These are phyloP conservation scores for Oryzias woworae DNA, from an alignment of 2,113 vertebrate species.

Conservation along the genomic window DNA sequence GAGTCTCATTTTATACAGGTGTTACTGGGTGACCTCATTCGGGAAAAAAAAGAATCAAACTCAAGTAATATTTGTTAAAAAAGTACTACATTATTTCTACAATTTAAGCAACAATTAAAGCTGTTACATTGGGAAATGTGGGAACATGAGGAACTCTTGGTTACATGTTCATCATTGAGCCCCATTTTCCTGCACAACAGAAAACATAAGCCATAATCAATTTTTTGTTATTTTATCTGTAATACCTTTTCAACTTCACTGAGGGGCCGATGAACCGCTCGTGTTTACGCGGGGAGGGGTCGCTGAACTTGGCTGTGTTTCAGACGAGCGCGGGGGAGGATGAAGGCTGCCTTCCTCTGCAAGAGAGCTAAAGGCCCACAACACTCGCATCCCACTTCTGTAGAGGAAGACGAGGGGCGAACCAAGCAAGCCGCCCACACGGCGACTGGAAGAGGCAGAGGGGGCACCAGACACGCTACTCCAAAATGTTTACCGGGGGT, in stretches of 20 bases:
- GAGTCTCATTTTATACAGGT: constrained; percentile 53
- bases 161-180: not conserved
- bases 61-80: constrained; percentile 36
- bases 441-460: constrained; percentile 19
- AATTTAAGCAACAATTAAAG: not conserved
- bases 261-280: constrained; percentile 35
- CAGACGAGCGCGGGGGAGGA: constrained; percentile 62
- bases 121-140: not conserved
- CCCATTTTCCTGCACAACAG: not conserved
- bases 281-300: constrained; percentile 22
- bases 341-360: constrained; percentile 42
- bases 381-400: constrained; percentile 49
- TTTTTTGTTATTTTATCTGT: not conserved
- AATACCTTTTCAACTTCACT: not conserved
- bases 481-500: constrained; percentile 19
- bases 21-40: constrained; percentile 23
- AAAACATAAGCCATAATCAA: not conserved
- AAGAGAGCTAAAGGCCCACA: constrained; percentile 46
- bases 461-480: constrained; percentile 36
- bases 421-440: constrained; percentile 51
- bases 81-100: not conserved
- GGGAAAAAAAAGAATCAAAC: constrained; percentile 24
- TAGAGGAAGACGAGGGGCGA: constrained; percentile 32
- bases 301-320: constrained; percentile 59
- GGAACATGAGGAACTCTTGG: not conserved